Conservation (phyloP, 2,888 invertebrate species). For the Machimus atricapillus region DNA sequence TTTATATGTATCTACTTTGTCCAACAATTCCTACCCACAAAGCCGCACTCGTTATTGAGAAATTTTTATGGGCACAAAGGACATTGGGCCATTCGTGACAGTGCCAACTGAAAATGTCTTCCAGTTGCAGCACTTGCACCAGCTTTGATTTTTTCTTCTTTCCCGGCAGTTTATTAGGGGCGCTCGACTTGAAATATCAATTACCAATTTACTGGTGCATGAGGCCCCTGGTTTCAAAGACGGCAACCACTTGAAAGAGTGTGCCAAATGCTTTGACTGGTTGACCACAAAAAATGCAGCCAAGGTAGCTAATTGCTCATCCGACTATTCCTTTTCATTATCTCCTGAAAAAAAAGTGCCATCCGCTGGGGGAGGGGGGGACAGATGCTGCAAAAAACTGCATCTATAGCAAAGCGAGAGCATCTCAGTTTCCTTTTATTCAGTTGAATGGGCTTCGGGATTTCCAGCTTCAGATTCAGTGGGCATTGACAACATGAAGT, state of each 20-base stretch:
- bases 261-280: conserved; percentile 18
- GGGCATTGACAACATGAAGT: not conserved
- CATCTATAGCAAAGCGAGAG: not conserved
- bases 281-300: conserved; percentile 15
- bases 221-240: not conserved
- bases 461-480: not conserved
- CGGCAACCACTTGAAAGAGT: not conserved
- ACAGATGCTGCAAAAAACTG: not conserved
- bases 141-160: not conserved
- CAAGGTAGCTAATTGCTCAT: conserved; percentile 13
- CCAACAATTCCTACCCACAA: not conserved
- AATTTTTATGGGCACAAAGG: not conserved
- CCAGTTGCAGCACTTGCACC: not conserved
- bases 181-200: not conserved
- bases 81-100: not conserved
- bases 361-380: not conserved
- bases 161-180: not conserved
- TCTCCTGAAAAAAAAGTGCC: not conserved
- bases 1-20: not conserved
- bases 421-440: not conserved
- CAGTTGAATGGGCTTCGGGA: not conserved
- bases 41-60: not conserved
- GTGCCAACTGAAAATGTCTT: not conserved
- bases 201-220: not conserved
- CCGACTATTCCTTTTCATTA: conserved; percentile 1